Evolutionary conservation across 2,888 invertebrate species (phyloP).

Genomic region (Criorhina ranunculi): DNA sequence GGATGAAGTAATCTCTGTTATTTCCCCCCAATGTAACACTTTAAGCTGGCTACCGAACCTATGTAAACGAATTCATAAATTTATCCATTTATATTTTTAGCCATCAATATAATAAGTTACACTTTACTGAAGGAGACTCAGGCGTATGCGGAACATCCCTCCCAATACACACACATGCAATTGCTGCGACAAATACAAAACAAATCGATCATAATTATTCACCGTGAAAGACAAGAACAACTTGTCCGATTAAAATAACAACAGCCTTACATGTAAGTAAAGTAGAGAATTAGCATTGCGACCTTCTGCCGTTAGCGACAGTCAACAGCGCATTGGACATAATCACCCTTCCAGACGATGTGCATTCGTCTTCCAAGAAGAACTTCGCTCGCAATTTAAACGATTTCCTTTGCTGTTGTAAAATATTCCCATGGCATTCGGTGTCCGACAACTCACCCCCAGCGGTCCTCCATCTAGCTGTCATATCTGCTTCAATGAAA

Average conservation of each 20-base stretch:
- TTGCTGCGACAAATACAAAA: slow-evolving; percentile 29
- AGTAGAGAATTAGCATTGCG: slow-evolving; percentile 36
- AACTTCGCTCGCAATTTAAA: slow-evolving; percentile 44
- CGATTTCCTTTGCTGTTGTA: slow-evolving; percentile 63
- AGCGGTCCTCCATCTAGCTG: slow-evolving; percentile 38
- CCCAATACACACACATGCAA: neutral
- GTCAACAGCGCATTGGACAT: slow-evolving; percentile 26
- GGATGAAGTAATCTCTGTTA: no score
- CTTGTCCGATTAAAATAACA: neutral
- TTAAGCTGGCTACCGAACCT: no score
- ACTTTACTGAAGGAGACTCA: neutral
- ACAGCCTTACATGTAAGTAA: neutral
- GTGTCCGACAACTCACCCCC: neutral
- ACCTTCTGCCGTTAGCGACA: slow-evolving; percentile 34
- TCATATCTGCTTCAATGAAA: slow-evolving; percentile 70
- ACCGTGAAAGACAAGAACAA: neutral
- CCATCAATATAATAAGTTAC: neutral
- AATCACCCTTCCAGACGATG: slow-evolving; percentile 63
- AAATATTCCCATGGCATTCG: slow-evolving; percentile 71
- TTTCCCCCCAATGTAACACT: no score
- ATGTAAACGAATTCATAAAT: neutral
- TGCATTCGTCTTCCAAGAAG: slow-evolving; percentile 65
- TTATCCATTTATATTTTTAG: neutral
- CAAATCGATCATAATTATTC: slow-evolving; percentile 58
- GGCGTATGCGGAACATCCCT: slow-evolving; percentile 47